Conservation (phyloP, 2,113 vertebrate genomes). For the Thamnophis sirtalis region DNA sequence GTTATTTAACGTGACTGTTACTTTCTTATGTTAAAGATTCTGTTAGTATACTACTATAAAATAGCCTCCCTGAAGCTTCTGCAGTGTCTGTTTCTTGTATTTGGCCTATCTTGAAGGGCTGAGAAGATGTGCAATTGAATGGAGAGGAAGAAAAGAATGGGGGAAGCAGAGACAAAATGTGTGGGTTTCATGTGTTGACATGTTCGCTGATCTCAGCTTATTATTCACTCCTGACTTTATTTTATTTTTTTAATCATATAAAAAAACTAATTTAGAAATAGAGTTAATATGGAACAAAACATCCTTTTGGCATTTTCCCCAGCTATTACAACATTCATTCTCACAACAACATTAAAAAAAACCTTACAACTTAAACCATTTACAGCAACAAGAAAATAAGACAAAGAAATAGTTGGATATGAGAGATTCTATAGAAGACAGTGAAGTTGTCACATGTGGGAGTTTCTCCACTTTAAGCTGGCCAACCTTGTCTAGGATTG, state of each 20-base stretch:
- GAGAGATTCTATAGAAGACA: background rate
- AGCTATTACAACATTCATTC: background rate
- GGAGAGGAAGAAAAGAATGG: background rate
- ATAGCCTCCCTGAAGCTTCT: background rate
- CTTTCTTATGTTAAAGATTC: background rate
- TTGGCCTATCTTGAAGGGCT: background rate
- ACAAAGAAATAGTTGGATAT: background rate
- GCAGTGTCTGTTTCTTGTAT: background rate
- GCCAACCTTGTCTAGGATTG: background rate
- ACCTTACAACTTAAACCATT: background rate
- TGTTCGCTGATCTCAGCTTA: background rate
- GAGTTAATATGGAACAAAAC: background rate
- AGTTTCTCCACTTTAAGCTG: background rate
- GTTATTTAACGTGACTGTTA: background rate
- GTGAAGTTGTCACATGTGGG: background rate
- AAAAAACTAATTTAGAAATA: background rate
- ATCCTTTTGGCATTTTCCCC: background rate
- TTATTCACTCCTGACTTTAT: background rate
- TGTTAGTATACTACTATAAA: background rate
- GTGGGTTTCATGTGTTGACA: background rate
- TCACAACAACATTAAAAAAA: background rate
- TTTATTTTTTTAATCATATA: background rate
- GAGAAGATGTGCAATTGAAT: background rate
- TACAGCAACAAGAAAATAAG: background rate
- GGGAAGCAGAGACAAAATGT: background rate